phyloP scores from a whole-genome alignment of 2,113 vertebrate species.

The Cebidichthys violaceus region DNA sequence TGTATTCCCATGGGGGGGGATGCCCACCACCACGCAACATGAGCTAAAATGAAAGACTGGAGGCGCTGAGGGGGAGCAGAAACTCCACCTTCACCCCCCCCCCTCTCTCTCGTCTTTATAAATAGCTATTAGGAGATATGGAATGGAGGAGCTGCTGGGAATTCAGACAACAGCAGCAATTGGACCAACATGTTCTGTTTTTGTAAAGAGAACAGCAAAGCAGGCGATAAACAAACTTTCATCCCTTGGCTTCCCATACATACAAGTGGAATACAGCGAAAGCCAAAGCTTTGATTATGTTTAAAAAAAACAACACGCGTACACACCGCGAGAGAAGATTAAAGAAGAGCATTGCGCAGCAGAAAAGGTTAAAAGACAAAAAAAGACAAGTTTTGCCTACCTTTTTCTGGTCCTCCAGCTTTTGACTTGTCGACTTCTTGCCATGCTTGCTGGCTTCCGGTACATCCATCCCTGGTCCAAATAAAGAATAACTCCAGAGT shows the following conservation, averaged over 20 bases:
- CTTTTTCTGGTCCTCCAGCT: conserved; percentile 99
- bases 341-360: neutral
- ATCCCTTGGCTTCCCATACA: neutral
- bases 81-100: conserved; percentile 32
- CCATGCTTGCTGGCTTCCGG: conserved; percentile 94
- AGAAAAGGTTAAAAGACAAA: neutral
- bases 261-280: conserved; percentile 23
- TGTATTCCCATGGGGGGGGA: conserved; percentile 34
- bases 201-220: conserved; percentile 48
- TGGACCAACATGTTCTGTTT: conserved; percentile 46
- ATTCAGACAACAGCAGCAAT: conserved; percentile 54
- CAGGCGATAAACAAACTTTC: conserved; percentile 56
- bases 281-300: neutral
- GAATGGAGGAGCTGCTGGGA: conserved; percentile 53
- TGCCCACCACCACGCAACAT: conserved; percentile 53
- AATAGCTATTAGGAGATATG: conserved; percentile 68
- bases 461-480: conserved; percentile 93
- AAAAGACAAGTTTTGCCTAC: conserved; percentile 77
- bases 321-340: neutral
- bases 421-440: conserved; percentile 96
- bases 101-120: conserved; percentile 43
- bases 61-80: conserved; percentile 35
- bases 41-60: conserved; percentile 54
- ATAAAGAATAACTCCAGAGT: conserved; percentile 82
- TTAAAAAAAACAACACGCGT: neutral